Percentiles rank a stretch among this genome's conserved stretches.
Evolutionary conservation across 1,140 invertebrate genomes (phyloP).

Genomic region (Rhagoletis zephyria): DNA sequence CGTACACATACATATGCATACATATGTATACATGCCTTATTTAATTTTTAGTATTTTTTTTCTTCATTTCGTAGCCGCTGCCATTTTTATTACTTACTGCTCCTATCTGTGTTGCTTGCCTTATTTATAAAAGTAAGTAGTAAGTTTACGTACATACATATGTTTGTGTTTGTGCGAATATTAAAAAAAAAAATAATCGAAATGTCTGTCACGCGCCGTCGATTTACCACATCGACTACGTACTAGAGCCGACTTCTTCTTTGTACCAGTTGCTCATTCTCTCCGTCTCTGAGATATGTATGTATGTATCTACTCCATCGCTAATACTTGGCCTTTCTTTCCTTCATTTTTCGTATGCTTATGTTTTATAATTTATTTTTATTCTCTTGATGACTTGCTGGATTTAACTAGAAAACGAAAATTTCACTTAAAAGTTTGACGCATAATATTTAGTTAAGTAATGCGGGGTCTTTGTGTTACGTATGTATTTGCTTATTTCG

Average conservation of each 20-base stretch:
- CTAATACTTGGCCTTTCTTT: neutral
- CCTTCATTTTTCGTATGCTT: conserved; percentile 6
- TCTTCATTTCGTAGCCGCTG: neutral
- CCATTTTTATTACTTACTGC: neutral
- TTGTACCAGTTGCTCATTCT: neutral
- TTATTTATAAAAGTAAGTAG: neutral
- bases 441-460: neutral
- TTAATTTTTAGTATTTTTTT: neutral
- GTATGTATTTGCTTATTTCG: neutral
- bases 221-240: conserved; percentile 12
- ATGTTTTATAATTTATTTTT: conserved; percentile 27
- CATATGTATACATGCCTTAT: neutral
- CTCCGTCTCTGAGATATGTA: neutral
- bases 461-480: neutral
- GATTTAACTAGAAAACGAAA: conserved; percentile 41
- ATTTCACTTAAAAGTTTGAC: conserved; percentile 13
- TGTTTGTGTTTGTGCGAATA: neutral
- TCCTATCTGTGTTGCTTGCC: neutral
- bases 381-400: neutral
- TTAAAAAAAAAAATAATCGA: conserved; percentile 16
- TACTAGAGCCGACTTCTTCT: neutral
- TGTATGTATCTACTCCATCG: neutral
- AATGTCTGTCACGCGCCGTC: conserved; percentile 49
- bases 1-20: neutral
- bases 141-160: neutral